Conservation (phyloP, 2,113 vertebrate species). For the Nesospiza acunhae region DNA sequence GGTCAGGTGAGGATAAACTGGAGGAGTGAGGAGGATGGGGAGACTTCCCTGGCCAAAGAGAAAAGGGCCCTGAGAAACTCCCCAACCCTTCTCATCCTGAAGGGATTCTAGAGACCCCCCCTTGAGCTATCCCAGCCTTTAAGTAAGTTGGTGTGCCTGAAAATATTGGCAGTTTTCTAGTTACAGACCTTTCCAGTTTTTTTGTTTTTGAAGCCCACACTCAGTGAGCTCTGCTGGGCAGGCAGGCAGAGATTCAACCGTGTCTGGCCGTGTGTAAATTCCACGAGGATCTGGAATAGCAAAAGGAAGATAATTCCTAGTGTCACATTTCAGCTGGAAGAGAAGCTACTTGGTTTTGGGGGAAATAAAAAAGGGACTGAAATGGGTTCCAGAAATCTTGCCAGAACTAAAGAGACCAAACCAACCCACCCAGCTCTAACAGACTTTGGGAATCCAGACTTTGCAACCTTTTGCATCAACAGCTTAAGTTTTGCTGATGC, state of each 20-base stretch:
- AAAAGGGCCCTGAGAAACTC: background rate
- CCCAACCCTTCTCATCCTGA: rapidly evolving
- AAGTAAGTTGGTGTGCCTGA: conserved; percentile 36
- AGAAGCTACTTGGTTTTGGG: background rate
- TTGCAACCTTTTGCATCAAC: background rate
- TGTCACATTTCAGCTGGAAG: background rate
- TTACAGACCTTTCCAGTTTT: conserved; percentile 63
- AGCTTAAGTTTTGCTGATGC: background rate
- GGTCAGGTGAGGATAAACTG: background rate
- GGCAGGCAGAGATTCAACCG: conserved; percentile 39
- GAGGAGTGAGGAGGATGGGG: background rate
- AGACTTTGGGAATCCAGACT: background rate
- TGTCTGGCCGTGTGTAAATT: conserved; percentile 70
- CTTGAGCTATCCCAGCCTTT: background rate
- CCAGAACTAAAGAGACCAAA: background rate
- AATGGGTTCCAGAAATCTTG: background rate
- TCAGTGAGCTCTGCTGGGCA: conserved; percentile 66
- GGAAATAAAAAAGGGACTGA: no score
- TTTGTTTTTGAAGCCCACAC: conserved; percentile 74
- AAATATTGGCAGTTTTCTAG: conserved; percentile 64
- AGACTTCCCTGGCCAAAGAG: background rate
- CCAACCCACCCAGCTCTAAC: background rate
- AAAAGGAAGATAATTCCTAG: background rate
- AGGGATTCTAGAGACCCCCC: background rate
- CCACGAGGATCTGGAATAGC: conserved; percentile 61